These are phyloP conservation scores for Paragorgia papillata DNA, from an alignment of 92 coral and sea anemone genomes.

Conservation along the genomic window DNA sequence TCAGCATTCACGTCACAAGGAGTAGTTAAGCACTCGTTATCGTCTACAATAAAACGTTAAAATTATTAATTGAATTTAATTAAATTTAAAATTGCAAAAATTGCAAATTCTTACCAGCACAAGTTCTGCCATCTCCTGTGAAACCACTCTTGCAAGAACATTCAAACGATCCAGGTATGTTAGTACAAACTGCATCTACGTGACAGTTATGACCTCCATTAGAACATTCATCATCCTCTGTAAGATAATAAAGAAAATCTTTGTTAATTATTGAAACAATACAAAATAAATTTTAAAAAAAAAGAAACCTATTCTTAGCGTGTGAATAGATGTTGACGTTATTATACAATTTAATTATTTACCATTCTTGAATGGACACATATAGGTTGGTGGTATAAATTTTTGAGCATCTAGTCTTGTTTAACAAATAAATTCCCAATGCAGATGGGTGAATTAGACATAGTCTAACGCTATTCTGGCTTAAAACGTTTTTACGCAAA, in stretches of 20 bases:
- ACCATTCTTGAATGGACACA: too few relatives aligned
- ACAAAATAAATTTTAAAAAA: background rate
- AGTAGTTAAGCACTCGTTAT: slow-evolving; percentile 44
- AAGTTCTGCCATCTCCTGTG: slow-evolving; percentile 1
- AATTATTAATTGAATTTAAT: too few relatives aligned
- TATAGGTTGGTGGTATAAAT: too few relatives aligned
- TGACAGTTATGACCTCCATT: slow-evolving; percentile 21
- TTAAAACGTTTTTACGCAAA: too few relatives aligned
- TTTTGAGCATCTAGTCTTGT: too few relatives aligned
- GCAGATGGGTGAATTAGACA: too few relatives aligned
- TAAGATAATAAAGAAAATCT: background rate
- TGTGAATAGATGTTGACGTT: background rate
- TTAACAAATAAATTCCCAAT: too few relatives aligned
- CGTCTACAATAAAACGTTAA: slow-evolving; percentile 37
- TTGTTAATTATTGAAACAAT: background rate
- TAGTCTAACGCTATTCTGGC: too few relatives aligned
- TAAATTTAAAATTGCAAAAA: too few relatives aligned
- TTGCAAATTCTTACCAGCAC: background rate
- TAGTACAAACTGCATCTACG: background rate
- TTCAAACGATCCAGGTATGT: slow-evolving; percentile 15
- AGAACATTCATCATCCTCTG: slow-evolving; percentile 13
- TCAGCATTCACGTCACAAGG: slow-evolving; percentile 73
- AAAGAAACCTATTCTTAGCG: too few relatives aligned
- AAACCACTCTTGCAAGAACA: slow-evolving; percentile 7
- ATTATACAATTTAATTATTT: background rate